Percentiles rank a stretch among this genome's conserved stretches.
These are phyloP conservation scores for Platygyra sinensis DNA, from an alignment of 64 coral and sea anemone genomes.

Conservation along the genomic window DNA sequence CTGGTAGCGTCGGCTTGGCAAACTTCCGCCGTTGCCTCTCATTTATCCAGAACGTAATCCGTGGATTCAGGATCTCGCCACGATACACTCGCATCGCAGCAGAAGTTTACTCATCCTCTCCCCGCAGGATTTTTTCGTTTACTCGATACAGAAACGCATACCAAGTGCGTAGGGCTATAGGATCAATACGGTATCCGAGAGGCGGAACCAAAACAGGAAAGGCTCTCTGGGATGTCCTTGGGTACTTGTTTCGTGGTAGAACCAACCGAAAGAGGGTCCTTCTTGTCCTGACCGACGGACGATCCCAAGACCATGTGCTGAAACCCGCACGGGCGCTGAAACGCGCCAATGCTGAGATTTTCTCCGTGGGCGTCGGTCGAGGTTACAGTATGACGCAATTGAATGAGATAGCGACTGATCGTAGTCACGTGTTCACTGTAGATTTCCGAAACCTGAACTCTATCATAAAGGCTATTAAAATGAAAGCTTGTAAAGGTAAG, in stretches of 20 bases:
- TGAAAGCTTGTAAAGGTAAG: slow-evolving; percentile 64
- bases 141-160: slow-evolving; percentile 18
- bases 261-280: slow-evolving; percentile 11
- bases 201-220: slow-evolving; percentile 53
- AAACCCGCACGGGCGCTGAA: slow-evolving; percentile 45
- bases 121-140: slow-evolving; percentile 45
- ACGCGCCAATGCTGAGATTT: slow-evolving; percentile 12
- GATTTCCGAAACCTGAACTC: slow-evolving; percentile 64
- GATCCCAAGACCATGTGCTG: slow-evolving; percentile 29
- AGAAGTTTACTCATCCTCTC: slow-evolving; percentile 52
- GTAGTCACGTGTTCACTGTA: slow-evolving; percentile 56
- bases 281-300: slow-evolving; percentile 48
- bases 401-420: slow-evolving; percentile 27
- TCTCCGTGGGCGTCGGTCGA: slow-evolving; percentile 48
- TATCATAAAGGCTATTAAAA: slow-evolving; percentile 56
- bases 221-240: slow-evolving; percentile 51
- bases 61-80: slow-evolving; percentile 58
- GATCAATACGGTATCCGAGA: slow-evolving; percentile 45
- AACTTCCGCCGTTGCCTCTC: slow-evolving; percentile 67
- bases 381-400: slow-evolving; percentile 45
- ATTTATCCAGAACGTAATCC: slow-evolving; percentile 66
- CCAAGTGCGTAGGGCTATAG: slow-evolving; percentile 56
- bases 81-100: slow-evolving; percentile 60
- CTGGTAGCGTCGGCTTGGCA: slow-evolving; percentile 55
- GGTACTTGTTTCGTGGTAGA: slow-evolving; percentile 24